Evolutionary conservation across 2,888 invertebrate genomes (phyloP).

Genomic region (Polydrusus cervinus): DNA sequence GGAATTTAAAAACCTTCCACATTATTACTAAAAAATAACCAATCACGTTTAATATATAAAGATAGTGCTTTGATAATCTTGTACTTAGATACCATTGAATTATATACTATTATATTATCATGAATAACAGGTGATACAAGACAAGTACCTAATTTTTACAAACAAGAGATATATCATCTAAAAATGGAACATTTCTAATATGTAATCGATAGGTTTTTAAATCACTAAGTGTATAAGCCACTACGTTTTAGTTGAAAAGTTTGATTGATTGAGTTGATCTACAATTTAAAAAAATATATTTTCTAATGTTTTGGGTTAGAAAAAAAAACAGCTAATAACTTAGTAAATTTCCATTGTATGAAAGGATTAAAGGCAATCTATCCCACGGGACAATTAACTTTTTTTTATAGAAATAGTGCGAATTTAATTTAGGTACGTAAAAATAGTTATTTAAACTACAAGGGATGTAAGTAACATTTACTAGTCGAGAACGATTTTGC

Average conservation of each 20-base stretch:
- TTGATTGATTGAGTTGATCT: neutral
- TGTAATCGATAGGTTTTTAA: constrained; percentile 27
- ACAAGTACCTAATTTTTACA: constrained; percentile 7
- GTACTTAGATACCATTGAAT: neutral
- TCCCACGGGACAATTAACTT: no score
- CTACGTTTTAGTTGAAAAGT: constrained; percentile 34
- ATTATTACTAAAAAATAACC: neutral
- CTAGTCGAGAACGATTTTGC: no score
- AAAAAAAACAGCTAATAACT: no score
- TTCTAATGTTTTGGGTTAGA: neutral
- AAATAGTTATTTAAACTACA: no score
- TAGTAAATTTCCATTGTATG: no score
- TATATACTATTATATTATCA: constrained; percentile 3
- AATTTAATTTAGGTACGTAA: no score
- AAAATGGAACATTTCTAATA: constrained; percentile 29
- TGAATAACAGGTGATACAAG: constrained; percentile 14
- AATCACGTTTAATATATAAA: neutral
- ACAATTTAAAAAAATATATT: neutral
- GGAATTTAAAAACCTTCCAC: neutral
- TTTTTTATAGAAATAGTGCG: no score
- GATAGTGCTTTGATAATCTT: neutral
- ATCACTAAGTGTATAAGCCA: constrained; percentile 47
- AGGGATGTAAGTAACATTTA: no score
- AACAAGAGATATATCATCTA: constrained; percentile 2
- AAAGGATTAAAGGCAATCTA: no score